These are phyloP conservation scores for Hirtodrosophila histrioides DNA, from an alignment of 2,888 invertebrate genomes.

Conservation along the genomic window DNA sequence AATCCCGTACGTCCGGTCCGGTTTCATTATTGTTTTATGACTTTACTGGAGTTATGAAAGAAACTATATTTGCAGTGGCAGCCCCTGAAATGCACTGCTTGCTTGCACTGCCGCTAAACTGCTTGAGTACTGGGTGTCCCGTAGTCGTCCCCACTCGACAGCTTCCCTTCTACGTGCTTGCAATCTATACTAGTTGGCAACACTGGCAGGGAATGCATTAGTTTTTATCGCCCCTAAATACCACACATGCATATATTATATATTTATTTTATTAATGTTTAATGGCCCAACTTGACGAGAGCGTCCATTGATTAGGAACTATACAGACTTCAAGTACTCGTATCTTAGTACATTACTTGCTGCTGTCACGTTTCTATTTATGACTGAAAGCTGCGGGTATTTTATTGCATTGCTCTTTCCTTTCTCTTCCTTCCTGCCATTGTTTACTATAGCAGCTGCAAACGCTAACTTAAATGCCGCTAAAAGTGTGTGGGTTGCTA, in stretches of 20 bases:
- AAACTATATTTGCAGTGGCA: too few relatives aligned
- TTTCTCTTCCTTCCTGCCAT: slow-evolving; percentile 5
- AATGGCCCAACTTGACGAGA: slow-evolving; percentile 15
- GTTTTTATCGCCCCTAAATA: slow-evolving; percentile 20
- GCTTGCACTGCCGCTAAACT: too few relatives aligned
- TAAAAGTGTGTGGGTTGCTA: neutral
- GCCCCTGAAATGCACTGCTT: too few relatives aligned
- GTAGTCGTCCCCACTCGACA: too few relatives aligned
- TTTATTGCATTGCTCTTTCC: slow-evolving; percentile 22
- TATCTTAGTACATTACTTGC: slow-evolving; percentile 27
- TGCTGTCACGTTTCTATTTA: slow-evolving; percentile 28
- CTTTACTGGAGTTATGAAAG: too few relatives aligned
- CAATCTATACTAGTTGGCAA: too few relatives aligned
- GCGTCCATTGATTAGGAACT: slow-evolving; percentile 31
- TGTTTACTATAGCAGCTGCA: slow-evolving; percentile 13
- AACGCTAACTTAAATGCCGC: neutral
- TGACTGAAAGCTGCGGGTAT: slow-evolving; percentile 22
- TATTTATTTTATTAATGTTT: slow-evolving; percentile 23
- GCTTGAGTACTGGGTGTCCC: too few relatives aligned
- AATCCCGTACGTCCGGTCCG: too few relatives aligned
- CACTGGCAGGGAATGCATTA: slow-evolving; percentile 3
- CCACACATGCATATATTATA: slow-evolving; percentile 2
- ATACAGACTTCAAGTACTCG: slow-evolving; percentile 14
- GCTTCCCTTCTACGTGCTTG: too few relatives aligned
- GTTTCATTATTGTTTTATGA: too few relatives aligned